These are phyloP conservation scores for Bostrychus sinensis DNA, from an alignment of 2,113 vertebrate genomes.

Conservation along the genomic window DNA sequence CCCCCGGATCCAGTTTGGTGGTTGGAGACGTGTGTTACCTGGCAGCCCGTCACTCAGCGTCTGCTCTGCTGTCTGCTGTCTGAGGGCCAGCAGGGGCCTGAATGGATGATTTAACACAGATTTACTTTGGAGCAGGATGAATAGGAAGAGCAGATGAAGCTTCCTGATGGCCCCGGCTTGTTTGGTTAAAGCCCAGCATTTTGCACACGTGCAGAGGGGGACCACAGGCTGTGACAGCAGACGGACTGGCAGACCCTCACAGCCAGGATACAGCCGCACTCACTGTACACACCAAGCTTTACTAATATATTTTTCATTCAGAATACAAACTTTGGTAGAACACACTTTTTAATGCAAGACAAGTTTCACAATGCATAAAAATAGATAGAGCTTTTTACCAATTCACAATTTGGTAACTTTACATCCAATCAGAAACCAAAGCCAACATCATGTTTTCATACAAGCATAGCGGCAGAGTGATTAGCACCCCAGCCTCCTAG, in stretches of 20 bases:
- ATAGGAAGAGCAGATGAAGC: slow-evolving; percentile 70
- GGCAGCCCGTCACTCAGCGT: slow-evolving; percentile 58
- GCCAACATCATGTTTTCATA: too few species aligned
- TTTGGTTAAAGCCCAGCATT: slow-evolving; percentile 60
- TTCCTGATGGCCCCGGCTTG: slow-evolving; percentile 69
- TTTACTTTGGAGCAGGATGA: slow-evolving; percentile 66
- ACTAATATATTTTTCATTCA: too few species aligned
- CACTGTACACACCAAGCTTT: too few species aligned
- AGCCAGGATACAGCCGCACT: slow-evolving; percentile 18
- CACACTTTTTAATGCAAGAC: too few species aligned
- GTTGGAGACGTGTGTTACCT: slow-evolving; percentile 56
- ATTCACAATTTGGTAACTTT: too few species aligned
- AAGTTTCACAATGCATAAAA: too few species aligned
- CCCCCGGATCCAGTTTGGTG: slow-evolving; percentile 21
- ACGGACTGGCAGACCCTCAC: slow-evolving; percentile 63
- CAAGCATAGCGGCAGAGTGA: too few species aligned
- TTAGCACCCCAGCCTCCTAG: too few species aligned
- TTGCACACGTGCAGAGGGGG: slow-evolving; percentile 61
- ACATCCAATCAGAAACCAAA: too few species aligned
- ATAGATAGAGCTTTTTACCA: too few species aligned
- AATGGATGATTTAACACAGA: slow-evolving; percentile 70
- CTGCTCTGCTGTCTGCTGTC: slow-evolving; percentile 70
- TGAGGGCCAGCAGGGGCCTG: slow-evolving; percentile 62
- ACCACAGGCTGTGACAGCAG: slow-evolving; percentile 64
- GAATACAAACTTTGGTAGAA: too few species aligned